These are phyloP conservation scores for Speoplatyrhinus poulsoni DNA, from an alignment of 2,113 vertebrate species.

Conservation along the genomic window DNA sequence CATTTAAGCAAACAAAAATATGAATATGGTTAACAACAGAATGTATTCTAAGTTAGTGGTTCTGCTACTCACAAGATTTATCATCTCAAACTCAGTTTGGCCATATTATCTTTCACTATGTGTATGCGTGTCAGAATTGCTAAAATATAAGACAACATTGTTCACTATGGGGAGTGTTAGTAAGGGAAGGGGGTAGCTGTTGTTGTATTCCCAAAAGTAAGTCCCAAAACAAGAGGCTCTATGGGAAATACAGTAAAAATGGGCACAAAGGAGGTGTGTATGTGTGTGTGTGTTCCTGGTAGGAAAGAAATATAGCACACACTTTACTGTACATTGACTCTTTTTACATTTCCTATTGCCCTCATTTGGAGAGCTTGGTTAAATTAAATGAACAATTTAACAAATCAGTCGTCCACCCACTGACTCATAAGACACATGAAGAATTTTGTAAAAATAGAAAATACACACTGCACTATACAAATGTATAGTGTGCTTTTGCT, in stretches of 20 bases:
- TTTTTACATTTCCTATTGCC: conserved; percentile 7
- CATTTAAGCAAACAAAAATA: too few species aligned
- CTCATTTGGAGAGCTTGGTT: background rate
- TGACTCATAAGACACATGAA: too few species aligned
- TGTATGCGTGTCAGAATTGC: background rate
- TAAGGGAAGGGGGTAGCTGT: background rate
- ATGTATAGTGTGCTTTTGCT: background rate
- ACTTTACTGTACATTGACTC: conserved; percentile 13
- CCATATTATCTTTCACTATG: background rate
- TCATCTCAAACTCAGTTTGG: background rate
- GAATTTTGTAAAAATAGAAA: conserved; percentile 34
- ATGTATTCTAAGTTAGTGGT: too few species aligned
- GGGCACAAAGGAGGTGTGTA: conserved; percentile 10
- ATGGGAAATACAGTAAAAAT: conserved; percentile 12
- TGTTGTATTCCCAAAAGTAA: conserved; percentile 6
- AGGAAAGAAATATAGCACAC: conserved; percentile 8
- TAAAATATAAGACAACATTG: background rate
- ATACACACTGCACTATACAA: conserved; percentile 9
- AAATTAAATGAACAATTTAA: conserved; percentile 10
- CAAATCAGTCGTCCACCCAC: background rate
- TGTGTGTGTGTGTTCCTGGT: conserved; percentile 18
- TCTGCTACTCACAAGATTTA: background rate
- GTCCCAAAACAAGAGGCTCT: conserved; percentile 6
- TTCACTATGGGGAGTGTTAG: background rate
- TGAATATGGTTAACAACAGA: too few species aligned